These are phyloP conservation scores for Chloropsis hardwickii DNA, from an alignment of 2,113 vertebrate genomes.

Conservation along the genomic window DNA sequence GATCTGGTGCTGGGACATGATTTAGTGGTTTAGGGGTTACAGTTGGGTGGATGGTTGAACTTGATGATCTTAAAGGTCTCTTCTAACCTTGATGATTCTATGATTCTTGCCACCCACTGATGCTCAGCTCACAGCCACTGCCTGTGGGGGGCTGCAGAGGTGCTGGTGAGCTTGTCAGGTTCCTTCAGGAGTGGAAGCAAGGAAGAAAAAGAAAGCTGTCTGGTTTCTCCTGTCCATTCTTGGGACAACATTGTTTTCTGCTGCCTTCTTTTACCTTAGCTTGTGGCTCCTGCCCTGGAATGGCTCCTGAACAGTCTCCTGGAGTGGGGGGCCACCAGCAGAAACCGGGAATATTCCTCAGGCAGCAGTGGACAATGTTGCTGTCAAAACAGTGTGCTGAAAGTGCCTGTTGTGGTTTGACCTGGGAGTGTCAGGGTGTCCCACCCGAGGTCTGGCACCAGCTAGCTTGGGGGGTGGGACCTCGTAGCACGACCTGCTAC, in stretches of 20 bases:
- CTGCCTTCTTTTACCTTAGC: neutral
- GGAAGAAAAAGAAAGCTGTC: neutral
- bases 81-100: neutral
- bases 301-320: neutral
- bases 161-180: neutral
- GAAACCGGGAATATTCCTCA: neutral
- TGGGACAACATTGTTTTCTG: neutral
- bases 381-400: neutral
- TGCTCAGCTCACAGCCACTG: neutral
- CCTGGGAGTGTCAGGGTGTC: too few relatives aligned
- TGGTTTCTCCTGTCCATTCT: accelerated
- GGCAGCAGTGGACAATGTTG: accelerated
- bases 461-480: too few relatives aligned
- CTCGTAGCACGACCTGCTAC: too few relatives aligned
- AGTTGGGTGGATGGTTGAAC: neutral
- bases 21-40: neutral
- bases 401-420: neutral
- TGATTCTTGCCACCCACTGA: neutral
- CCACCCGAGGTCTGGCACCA: too few relatives aligned
- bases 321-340: too few relatives aligned
- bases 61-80: neutral
- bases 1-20: neutral
- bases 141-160: neutral
- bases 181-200: neutral
- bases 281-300: neutral